These are phyloP conservation scores for Drosophila pseudotalamancana DNA, from an alignment of 2,888 invertebrate genomes.

Conservation along the genomic window DNA sequence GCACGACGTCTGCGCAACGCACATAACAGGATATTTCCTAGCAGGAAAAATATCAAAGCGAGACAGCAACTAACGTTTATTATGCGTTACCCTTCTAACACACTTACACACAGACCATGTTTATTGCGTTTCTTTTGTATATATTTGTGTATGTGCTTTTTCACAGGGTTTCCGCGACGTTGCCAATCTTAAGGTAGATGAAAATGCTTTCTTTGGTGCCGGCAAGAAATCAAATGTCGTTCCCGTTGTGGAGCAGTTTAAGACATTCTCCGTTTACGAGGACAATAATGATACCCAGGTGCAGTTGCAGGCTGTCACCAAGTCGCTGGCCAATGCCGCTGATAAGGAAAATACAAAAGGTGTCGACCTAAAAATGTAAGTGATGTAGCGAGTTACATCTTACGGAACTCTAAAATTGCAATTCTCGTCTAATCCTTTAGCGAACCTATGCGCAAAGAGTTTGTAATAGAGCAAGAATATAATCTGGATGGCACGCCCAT, in stretches of 20 bases:
- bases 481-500: conserved; percentile 86
- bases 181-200: conserved; percentile 60
- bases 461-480: conserved; percentile 53
- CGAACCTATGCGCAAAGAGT: conserved; percentile 31
- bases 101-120: conserved; percentile 11
- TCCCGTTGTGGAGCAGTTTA: conserved; percentile 89
- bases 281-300: conserved; percentile 84
- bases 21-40: conserved; percentile 59
- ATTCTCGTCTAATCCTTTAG: conserved; percentile 7
- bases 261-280: conserved; percentile 91
- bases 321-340: conserved; percentile 25
- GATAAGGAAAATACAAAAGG: conserved; percentile 71
- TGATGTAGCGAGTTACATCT: neutral
- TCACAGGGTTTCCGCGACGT: conserved; percentile 76
- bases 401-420: neutral
- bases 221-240: conserved; percentile 81
- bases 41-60: conserved; percentile 13
- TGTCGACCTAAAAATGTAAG: conserved; percentile 43
- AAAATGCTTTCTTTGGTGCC: conserved; percentile 44
- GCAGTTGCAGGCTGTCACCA: conserved; percentile 34
- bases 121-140: too few relatives aligned
- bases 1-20: conserved; percentile 21
- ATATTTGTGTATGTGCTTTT: too few relatives aligned
- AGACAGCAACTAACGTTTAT: conserved; percentile 24
- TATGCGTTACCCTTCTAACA: conserved; percentile 21